Evolutionary conservation across 2,797 vertebrate species (phyloP), one percentile per base, ranked within the genome.

Genomic region (Ctenosaura bakeri): DNA sequence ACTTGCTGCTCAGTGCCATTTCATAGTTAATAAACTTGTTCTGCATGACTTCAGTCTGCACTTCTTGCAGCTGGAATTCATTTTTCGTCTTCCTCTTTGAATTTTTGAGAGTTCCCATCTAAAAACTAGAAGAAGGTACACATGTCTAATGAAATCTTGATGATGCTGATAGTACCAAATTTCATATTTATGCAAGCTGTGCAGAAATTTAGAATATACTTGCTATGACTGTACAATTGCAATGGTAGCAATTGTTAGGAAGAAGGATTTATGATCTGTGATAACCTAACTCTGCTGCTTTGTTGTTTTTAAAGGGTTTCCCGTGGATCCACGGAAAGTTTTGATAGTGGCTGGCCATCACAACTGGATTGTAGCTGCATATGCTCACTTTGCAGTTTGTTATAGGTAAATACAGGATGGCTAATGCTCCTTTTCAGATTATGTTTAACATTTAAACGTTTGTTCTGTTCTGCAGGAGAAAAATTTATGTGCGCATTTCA

Each of bases 341-440:
- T 95, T 99, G 9, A 99, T 99, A 86, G 98, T 99, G 54, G 98
- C 99, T 29, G 99, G 99, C 92, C 99, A 99, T 94, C 99, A 99
- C 96, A 99, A 99, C 94, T 99, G 99, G 99, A 99, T 99, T 90
- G 99, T 99, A 84, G 98, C 98, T 92, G 99, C 99, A 2, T 99
- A 99, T 88, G 99, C 99, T 16, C 99, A 99, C 95, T 99, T 98
- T 94, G 99, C 99, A 92, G 99, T 99, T 95, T 99, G 99, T 95
- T 99, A 99, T 97, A 99, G 99, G 99, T 99, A 98, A 94, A 79
- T 64, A 76, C 85, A 64, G 50, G 18, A 82, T 52, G 6, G 0
- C 22, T n/a, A 86, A n/a, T 5, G 18, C 14, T 66, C 16, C 59
- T 6, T 74, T 82, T 54, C 35, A 38, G 73, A 69, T 80, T 86